phyloP scores from a whole-genome alignment of 2,888 invertebrate genomes.

The Hemaris fuciformis region DNA sequence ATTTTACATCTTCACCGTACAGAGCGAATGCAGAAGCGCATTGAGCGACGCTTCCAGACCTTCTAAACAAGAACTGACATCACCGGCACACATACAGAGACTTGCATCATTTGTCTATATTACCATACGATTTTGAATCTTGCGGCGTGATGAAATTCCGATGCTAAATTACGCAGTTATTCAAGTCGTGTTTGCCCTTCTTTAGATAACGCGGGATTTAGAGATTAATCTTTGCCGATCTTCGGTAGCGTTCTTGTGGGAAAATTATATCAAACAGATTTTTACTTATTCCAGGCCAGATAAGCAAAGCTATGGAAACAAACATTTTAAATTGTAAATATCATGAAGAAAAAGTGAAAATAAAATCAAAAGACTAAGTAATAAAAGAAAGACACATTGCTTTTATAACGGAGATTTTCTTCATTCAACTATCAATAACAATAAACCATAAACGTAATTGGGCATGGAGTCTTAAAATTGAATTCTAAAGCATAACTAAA shows the following conservation, averaged over 20 bases:
- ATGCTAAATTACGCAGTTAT: slow-evolving; percentile 10
- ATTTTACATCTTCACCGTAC: not conserved
- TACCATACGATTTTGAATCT: slow-evolving; percentile 17
- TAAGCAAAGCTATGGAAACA: not conserved
- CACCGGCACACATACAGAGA: slow-evolving; percentile 27
- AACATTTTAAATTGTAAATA: not conserved
- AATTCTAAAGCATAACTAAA: not conserved
- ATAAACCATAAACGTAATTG: too few relatives aligned
- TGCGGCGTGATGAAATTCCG: slow-evolving; percentile 15
- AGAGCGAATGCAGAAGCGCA: not conserved
- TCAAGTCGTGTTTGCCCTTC: not conserved
- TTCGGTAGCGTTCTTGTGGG: not conserved
- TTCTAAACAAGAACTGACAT: slow-evolving; percentile 34
- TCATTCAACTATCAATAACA: too few relatives aligned
- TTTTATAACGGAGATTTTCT: too few relatives aligned
- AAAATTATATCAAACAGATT: not conserved
- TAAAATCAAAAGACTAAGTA: too few relatives aligned
- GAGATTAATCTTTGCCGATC: not conserved
- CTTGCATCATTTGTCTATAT: slow-evolving; percentile 29
- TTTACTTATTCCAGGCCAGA: not conserved
- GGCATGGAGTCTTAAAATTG: not conserved
- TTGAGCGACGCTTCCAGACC: not conserved
- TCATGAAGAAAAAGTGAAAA: not conserved
- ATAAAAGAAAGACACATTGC: too few relatives aligned
- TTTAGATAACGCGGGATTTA: slow-evolving; percentile 2